Base-by-base conservation (phyloP, 2,797 vertebrate genomes). In the Enteromius mattozi region DNA sequence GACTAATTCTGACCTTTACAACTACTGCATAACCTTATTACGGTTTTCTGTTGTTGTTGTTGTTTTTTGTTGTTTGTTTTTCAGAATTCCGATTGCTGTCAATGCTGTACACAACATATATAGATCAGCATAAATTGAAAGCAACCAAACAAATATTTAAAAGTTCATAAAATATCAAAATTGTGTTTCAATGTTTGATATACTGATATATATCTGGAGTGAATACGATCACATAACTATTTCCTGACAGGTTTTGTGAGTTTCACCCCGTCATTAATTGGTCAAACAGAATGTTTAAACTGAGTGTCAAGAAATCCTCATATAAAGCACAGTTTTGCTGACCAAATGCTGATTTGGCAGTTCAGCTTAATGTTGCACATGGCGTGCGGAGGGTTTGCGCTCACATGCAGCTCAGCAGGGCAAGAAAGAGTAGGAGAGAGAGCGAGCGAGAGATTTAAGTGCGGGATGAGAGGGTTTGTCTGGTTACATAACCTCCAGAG, bases 401-500 rank as follows among this genome's bases (percentile, higher is more conserved):
- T 76, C 19, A 33, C 40, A 37, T 75, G 74, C 81, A 49, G 16
- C 42, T 82, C 40, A 49, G 78, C 85, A 56, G 87, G 88, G 87
- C 88, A 77, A 82, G 87, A 42, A 81, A 85, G 65, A 14, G 76
- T 0, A 21, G 37, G 17, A 45, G 14, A 65, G 42, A 69, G 30
- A 81, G 68, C 6, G 47, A 54, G 49, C 13, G 16, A 30, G 54
- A 76, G 47, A 80, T 75, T 61, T 65, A 49, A 14, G 6, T 56
- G 66, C 35, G 61, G 27, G 70, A 68, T 59, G 40, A 87, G 75
- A 88, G 35, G 56, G 78, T 75, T 69, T 56, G 78, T 74, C 33
- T 78, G 69, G 81, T 94, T 94, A 91, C 89, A 86, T 92, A 94
- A 94, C 87, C 63, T 81, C 80, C 37, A 86, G 61, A 90, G 89